phyloP scores from a whole-genome alignment of 2,113 vertebrate genomes.

The Artemisiospiza belli region DNA sequence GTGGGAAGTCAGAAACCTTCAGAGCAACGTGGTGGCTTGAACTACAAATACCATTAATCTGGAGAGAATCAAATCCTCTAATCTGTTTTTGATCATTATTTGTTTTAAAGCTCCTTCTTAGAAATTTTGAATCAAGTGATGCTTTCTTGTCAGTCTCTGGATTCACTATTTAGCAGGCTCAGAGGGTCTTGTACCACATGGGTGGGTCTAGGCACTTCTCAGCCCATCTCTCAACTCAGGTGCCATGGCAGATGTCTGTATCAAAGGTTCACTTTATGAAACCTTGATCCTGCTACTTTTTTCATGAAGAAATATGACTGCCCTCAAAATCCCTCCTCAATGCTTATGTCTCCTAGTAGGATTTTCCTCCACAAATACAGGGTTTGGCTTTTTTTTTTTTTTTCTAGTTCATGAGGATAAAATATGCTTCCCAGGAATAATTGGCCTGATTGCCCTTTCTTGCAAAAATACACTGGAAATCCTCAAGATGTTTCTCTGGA shows the following conservation, averaged over 20 bases:
- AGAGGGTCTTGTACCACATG: no score
- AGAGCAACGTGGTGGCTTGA: background rate
- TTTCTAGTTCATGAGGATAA: background rate
- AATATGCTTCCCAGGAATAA: background rate
- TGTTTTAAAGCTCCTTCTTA: background rate
- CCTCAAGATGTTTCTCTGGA: background rate
- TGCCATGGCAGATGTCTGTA: no score
- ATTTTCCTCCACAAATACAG: background rate
- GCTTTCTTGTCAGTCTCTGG: background rate
- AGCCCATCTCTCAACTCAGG: no score
- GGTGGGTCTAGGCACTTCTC: no score
- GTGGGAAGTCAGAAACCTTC: background rate
- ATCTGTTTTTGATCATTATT: constrained; percentile 1
- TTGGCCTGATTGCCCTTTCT: background rate
- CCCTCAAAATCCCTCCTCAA: background rate
- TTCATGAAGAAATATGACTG: background rate
- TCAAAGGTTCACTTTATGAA: no score
- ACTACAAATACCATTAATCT: background rate
- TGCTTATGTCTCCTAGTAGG: background rate
- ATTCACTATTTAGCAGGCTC: background rate
- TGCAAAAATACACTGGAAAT: background rate
- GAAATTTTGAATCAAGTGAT: background rate
- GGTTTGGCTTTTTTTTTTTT: background rate
- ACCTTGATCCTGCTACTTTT: background rate
- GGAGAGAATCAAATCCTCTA: background rate